phyloP scores from a whole-genome alignment of 2,113 vertebrate species.

The Alligator mississippiensis region DNA sequence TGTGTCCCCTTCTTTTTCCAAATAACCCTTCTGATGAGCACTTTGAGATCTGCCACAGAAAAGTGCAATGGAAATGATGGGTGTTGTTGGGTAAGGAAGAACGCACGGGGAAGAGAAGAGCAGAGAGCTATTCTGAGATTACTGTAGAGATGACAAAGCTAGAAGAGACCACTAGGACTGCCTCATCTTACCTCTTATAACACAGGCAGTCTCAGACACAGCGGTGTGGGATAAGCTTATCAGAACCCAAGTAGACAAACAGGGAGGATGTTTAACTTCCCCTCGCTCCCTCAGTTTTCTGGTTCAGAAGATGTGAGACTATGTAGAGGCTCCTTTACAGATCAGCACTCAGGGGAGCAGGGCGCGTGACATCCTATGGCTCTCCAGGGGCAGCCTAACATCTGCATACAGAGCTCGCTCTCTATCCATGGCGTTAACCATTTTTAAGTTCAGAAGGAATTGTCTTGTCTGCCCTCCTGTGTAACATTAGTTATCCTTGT shows the following conservation, averaged over 20 bases:
- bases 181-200: not conserved
- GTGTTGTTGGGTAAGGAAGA: not conserved
- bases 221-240: not conserved
- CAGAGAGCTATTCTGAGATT: not conserved
- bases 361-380: not conserved
- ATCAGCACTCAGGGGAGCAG: not conserved
- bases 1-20: too few relatives aligned
- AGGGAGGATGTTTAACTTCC: not conserved
- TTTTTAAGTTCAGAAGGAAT: not conserved
- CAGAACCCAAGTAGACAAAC: not conserved
- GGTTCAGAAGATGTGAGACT: not conserved
- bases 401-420: not conserved
- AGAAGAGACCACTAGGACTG: not conserved
- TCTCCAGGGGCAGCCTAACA: not conserved
- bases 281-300: not conserved
- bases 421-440: not conserved
- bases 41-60: not conserved
- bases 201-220: not conserved
- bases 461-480: not conserved
- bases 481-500: not conserved
- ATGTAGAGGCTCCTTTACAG: not conserved
- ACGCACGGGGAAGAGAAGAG: not conserved
- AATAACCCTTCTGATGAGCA: not conserved
- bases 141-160: not conserved
- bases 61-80: not conserved